These are phyloP conservation scores for Lordiphosa collinella DNA, from an alignment of 1,140 invertebrate genomes.

Conservation along the genomic window DNA sequence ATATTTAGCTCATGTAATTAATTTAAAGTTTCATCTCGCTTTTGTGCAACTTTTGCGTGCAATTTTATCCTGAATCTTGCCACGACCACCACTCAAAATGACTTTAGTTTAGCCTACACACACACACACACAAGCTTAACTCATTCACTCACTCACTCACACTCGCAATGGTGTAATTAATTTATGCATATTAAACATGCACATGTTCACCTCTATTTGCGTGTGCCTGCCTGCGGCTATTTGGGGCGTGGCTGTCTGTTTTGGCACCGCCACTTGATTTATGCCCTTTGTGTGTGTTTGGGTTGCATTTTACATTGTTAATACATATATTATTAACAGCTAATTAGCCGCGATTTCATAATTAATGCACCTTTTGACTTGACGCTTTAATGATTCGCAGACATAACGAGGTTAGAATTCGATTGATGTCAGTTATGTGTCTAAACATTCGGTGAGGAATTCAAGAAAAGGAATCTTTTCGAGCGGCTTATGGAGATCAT, in stretches of 20 bases:
- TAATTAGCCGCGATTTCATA: conserved; percentile 66
- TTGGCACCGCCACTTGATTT: conserved; percentile 52
- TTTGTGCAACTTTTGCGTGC: conserved; percentile 35
- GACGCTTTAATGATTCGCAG: neutral
- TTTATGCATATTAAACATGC: conserved; percentile 72
- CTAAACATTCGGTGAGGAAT: too few species aligned
- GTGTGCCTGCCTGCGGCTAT: neutral
- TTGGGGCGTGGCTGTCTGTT: conserved; percentile 19
- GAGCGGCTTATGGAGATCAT: too few species aligned
- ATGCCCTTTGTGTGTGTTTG: conserved; percentile 54
- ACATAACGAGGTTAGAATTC: neutral
- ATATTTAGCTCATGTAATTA: conserved; percentile 37
- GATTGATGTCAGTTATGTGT: too few species aligned
- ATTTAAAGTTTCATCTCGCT: conserved; percentile 51
- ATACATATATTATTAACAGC: conserved; percentile 75
- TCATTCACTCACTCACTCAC: too few species aligned
- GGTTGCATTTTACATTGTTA: conserved; percentile 56
- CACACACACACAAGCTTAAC: conserved; percentile 2
- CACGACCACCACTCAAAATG: conserved; percentile 46
- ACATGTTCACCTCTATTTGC: conserved; percentile 52
- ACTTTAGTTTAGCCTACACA: conserved; percentile 40
- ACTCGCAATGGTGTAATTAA: too few species aligned
- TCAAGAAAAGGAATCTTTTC: too few species aligned
- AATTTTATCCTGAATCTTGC: conserved; percentile 53
- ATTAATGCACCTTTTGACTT: conserved; percentile 32